Evolutionary conservation across 2,888 invertebrate species (phyloP).

Genomic region (Allophyes oxyacanthae): DNA sequence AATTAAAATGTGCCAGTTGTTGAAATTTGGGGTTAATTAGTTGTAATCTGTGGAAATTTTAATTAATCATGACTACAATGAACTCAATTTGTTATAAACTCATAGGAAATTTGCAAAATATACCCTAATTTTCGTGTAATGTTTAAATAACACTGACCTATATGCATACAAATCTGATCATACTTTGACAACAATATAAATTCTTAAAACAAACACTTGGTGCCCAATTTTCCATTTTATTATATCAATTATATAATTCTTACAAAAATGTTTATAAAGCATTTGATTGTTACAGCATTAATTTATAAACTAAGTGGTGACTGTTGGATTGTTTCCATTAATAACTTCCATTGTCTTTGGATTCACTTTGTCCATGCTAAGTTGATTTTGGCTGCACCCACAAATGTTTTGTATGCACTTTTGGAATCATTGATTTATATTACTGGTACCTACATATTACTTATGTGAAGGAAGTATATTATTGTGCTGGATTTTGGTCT

Average conservation of each 20-base stretch:
- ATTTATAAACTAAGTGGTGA: slow-evolving; percentile 57
- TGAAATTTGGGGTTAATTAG: slow-evolving; percentile 21
- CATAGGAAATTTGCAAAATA: slow-evolving; percentile 7
- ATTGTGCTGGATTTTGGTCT: slow-evolving; percentile 1
- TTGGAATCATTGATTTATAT: slow-evolving; percentile 8
- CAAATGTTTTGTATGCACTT: slow-evolving; percentile 29
- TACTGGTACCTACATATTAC: neutral
- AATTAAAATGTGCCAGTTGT: slow-evolving; percentile 14
- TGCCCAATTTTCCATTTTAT: slow-evolving; percentile 2
- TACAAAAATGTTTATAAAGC: slow-evolving; percentile 36
- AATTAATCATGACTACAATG: slow-evolving; percentile 1
- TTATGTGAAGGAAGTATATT: slow-evolving; percentile 1
- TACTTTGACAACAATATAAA: slow-evolving; percentile 6
- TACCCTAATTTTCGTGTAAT: slow-evolving; percentile 2
- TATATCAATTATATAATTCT: slow-evolving; percentile 17
- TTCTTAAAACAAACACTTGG: neutral
- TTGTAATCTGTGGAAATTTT: slow-evolving; percentile 5
- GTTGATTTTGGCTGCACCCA: slow-evolving; percentile 17
- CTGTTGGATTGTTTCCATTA: slow-evolving; percentile 57
- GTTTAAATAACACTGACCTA: slow-evolving; percentile 16
- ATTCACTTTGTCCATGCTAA: slow-evolving; percentile 28
- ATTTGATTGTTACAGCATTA: slow-evolving; percentile 39
- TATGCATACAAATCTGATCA: slow-evolving; percentile 23
- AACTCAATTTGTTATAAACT: neutral
- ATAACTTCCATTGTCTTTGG: slow-evolving; percentile 58